Percentiles rank a stretch among this genome's conserved stretches.
Conservation (phyloP, 2,797 vertebrate species). For the Hemitrygon akajei region DNA sequence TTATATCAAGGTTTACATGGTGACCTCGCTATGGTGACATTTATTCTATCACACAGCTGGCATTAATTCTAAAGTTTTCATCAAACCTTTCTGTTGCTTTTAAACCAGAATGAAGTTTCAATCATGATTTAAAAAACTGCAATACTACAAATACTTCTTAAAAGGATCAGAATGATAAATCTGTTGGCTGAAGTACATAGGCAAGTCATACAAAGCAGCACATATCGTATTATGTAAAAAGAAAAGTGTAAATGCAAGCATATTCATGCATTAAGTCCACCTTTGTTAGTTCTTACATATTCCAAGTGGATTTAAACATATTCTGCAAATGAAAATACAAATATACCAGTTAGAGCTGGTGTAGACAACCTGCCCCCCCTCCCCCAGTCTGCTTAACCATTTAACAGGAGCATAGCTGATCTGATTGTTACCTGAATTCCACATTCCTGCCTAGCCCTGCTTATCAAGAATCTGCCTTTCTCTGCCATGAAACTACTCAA, state of each 20-base stretch:
- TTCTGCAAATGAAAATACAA: not conserved
- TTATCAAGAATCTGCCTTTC: too few species aligned
- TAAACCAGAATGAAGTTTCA: not conserved
- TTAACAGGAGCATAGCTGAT: too few species aligned
- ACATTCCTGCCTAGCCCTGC: too few species aligned
- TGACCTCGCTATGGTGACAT: not conserved
- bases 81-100: not conserved
- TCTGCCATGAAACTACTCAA: too few species aligned
- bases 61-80: not conserved
- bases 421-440: too few species aligned
- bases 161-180: slow-evolving; percentile 15
- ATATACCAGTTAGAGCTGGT: too few species aligned
- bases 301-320: not conserved
- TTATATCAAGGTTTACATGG: not conserved
- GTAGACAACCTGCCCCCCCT: too few species aligned
- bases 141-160: not conserved
- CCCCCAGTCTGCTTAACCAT: too few species aligned
- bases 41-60: not conserved
- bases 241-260: not conserved
- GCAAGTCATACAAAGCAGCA: not conserved
- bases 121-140: not conserved
- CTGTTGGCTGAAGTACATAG: too few species aligned
- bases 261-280: not conserved
- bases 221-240: not conserved
- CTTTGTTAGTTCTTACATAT: not conserved